Conservation (phyloP, 1,140 invertebrate species). For the Listronotus bonariensis region DNA sequence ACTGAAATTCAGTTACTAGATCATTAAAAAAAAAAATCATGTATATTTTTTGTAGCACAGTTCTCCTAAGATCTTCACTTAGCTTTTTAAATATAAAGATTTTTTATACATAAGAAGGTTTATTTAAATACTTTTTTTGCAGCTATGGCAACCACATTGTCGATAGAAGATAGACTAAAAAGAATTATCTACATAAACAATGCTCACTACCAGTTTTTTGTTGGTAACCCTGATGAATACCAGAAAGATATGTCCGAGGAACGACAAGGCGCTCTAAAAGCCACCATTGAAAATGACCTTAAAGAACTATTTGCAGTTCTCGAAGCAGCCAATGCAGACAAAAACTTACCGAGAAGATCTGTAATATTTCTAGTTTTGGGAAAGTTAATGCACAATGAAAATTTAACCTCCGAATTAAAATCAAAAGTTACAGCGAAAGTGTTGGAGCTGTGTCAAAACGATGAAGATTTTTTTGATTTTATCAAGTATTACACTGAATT, state of each 20-base stretch:
- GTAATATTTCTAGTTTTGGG: constrained; percentile 36
- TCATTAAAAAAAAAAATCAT: too few relatives aligned
- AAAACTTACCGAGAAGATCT: constrained; percentile 28
- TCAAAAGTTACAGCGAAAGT: constrained; percentile 57
- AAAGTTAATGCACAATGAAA: constrained; percentile 12
- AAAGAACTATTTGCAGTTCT: constrained; percentile 34
- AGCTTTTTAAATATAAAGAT: too few relatives aligned
- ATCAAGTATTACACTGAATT: constrained; percentile 59
- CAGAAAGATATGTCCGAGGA: not conserved
- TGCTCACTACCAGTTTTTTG: constrained; percentile 19
- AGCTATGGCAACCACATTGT: constrained; percentile 26
- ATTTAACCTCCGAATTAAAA: constrained; percentile 18
- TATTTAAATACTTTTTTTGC: constrained; percentile 21
- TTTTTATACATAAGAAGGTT: too few relatives aligned
- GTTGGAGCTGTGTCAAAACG: constrained; percentile 55
- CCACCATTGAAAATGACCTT: constrained; percentile 17
- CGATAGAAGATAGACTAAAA: constrained; percentile 33
- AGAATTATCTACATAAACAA: constrained; percentile 35
- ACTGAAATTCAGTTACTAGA: too few relatives aligned
- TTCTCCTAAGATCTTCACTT: too few relatives aligned
- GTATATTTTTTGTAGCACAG: too few relatives aligned
- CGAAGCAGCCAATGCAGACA: constrained; percentile 34
- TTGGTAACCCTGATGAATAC: constrained; percentile 40
- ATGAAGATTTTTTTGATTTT: constrained; percentile 64
- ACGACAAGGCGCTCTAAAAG: constrained; percentile 4